Conservation (phyloP, 2,888 invertebrate genomes). For the Conops quadrifasciatus region DNA sequence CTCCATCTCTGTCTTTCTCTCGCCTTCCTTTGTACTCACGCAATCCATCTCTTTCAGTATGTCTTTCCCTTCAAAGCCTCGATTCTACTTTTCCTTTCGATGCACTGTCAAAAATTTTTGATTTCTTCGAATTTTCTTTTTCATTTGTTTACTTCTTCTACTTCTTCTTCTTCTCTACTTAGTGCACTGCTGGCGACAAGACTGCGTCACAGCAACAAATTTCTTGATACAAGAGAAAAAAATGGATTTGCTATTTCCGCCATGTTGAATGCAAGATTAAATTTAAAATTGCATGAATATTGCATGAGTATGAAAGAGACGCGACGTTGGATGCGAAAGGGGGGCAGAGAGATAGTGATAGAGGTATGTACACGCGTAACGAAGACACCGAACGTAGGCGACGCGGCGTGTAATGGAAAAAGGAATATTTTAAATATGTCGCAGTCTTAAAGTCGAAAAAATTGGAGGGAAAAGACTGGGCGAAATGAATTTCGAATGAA, state of each 20-base stretch:
- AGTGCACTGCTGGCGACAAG: neutral
- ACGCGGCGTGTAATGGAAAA: neutral
- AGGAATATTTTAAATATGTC: neutral
- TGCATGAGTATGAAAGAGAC: constrained; percentile 41
- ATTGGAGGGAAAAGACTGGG: neutral
- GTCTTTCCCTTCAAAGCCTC: constrained; percentile 5
- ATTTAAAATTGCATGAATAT: constrained; percentile 52
- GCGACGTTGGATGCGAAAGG: neutral
- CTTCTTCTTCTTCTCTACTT: too few relatives aligned
- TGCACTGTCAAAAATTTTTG: neutral
- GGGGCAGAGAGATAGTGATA: neutral
- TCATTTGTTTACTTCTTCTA: neutral
- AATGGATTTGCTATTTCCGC: constrained; percentile 29
- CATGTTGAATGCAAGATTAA: constrained; percentile 49
- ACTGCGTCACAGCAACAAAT: constrained; percentile 5
- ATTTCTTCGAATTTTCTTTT: constrained; percentile 6
- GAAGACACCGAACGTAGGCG: neutral
- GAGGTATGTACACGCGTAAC: neutral
- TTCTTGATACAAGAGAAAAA: constrained; percentile 2
- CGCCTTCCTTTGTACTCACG: neutral
- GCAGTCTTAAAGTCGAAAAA: neutral
- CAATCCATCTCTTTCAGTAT: too few relatives aligned
- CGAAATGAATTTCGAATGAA: neutral
- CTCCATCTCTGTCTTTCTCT: constrained; percentile 8
- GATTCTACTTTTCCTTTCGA: neutral